These are phyloP conservation scores for Rana temporaria DNA, from an alignment of 2,113 vertebrate species.

Conservation along the genomic window DNA sequence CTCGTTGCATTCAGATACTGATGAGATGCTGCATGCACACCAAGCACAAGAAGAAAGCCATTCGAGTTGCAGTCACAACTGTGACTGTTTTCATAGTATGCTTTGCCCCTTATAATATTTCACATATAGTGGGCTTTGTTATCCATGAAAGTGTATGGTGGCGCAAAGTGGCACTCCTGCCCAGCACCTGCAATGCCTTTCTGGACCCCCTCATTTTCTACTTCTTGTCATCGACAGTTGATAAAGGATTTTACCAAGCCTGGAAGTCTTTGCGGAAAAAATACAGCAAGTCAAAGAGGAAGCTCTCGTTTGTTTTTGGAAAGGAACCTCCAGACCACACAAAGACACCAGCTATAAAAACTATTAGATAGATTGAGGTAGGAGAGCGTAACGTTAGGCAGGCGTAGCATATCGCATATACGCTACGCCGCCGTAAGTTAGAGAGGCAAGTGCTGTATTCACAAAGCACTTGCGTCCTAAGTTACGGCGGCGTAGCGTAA, in stretches of 20 bases:
- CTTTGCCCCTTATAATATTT: conserved; percentile 79
- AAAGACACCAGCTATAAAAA: background rate
- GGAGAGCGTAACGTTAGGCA: too few species aligned
- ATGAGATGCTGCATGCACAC: conserved; percentile 69
- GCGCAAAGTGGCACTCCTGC: conserved; percentile 71
- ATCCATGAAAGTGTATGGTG: conserved; percentile 62
- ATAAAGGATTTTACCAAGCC: conserved; percentile 66
- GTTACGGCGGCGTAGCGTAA: too few species aligned
- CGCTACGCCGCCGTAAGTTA: too few species aligned
- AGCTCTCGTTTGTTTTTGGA: conserved; percentile 33
- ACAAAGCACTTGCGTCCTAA: too few species aligned
- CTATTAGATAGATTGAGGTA: too few species aligned
- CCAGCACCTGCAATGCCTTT: conserved; percentile 77
- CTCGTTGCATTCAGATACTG: conserved; percentile 73
- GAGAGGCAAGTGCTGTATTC: too few species aligned
- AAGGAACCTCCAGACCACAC: conserved; percentile 9
- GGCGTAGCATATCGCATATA: too few species aligned
- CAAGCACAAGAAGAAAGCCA: conserved; percentile 69
- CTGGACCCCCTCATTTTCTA: conserved; percentile 78
- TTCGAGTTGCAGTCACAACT: conserved; percentile 72
- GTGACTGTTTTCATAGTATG: conserved; percentile 77
- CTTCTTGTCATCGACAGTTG: conserved; percentile 70
- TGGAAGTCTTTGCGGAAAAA: conserved; percentile 63
- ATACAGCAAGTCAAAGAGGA: conserved; percentile 11
- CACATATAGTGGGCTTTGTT: conserved; percentile 75